Evolutionary conservation across 2,888 invertebrate genomes (phyloP), one percentile per base, ranked within the genome.

Genomic region (Brassicogethes aeneus): DNA sequence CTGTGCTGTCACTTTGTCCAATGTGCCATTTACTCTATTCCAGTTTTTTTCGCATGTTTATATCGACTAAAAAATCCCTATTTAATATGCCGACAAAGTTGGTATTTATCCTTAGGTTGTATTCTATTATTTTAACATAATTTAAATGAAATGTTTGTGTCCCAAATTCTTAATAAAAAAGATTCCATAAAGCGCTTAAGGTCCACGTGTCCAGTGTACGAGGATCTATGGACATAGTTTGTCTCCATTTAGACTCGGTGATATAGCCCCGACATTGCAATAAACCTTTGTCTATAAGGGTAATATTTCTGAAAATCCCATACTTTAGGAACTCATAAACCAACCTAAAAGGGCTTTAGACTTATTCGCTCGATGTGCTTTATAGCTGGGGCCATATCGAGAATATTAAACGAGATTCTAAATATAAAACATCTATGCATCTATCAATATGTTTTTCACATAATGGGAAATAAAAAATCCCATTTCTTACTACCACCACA

Each of bases 241-340:
- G 58, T 65, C 63, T 61, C 61, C 59, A 64, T 65, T 64, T 62
- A 57, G 53, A 58, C 53, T 55, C 52, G 51, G 51, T 58, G 54
- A 57, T 57, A 57, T 56, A 52, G 54, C 53, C 41, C 40, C 53
- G 52, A 56, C 52, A 55, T 51, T 48, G 61, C 64, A 60, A 65
- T 66, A 65, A 65, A 64, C 63, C 64, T 62, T 64, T 65, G 66
- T 66, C 66, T 65, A 62, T 61, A 62, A 57, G 57, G 59, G 63
- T 52, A 60, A 64, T 64, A 64, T 63, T 59, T 65, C 63, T 60
- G 51, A 56, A 62, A 65, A 66, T 64, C 64, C 64, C 61, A 62
- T 66, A 64, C 64, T 66, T 66, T 64, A 62, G 63, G 61, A 61
- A 63, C 56, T 59, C 62, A 60, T 66, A 66, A 66, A 65, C 60